These are phyloP conservation scores for Pelvicachromis taeniatus DNA, from an alignment of 2,113 vertebrate species.

Conservation along the genomic window DNA sequence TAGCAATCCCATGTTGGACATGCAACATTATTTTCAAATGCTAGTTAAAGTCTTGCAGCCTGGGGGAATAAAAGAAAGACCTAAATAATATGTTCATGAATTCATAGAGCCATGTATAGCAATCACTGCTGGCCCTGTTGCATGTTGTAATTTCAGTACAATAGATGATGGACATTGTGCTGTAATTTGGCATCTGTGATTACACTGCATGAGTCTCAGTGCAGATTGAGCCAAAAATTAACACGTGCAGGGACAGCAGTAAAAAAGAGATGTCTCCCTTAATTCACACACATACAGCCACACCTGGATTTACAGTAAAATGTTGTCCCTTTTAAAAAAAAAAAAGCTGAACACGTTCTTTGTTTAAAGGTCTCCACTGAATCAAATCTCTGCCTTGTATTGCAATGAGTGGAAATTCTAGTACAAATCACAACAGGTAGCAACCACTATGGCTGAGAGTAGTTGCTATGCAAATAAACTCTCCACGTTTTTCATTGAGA, in stretches of 20 bases:
- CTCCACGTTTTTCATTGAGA: not conserved
- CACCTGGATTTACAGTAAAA: conserved; percentile 12
- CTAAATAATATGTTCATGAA: conserved; percentile 11
- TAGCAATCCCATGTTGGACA: conserved; percentile 23
- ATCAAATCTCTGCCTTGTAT: not conserved
- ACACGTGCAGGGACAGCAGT: conserved; percentile 1
- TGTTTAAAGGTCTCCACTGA: not conserved
- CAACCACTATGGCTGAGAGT: not conserved
- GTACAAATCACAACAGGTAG: not conserved
- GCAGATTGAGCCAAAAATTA: conserved; percentile 13
- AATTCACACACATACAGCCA: not conserved
- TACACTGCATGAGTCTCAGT: not conserved
- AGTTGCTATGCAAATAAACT: not conserved
- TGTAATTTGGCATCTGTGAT: conserved; percentile 32
- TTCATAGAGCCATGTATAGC: not conserved
- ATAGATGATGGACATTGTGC: conserved; percentile 25
- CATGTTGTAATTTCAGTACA: conserved; percentile 14
- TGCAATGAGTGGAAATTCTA: not conserved
- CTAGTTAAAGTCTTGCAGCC: not conserved
- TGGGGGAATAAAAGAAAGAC: conserved; percentile 17
- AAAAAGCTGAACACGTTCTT: not conserved
- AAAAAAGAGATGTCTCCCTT: not conserved
- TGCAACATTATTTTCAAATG: conserved; percentile 27
- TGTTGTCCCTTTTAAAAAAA: not conserved
- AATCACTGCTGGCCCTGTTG: not conserved